A percentile compares a stretch with the other conserved stretches of the same genome.
Conservation (phyloP, 2,888 invertebrate species). For the Fragum whitleyi region DNA sequence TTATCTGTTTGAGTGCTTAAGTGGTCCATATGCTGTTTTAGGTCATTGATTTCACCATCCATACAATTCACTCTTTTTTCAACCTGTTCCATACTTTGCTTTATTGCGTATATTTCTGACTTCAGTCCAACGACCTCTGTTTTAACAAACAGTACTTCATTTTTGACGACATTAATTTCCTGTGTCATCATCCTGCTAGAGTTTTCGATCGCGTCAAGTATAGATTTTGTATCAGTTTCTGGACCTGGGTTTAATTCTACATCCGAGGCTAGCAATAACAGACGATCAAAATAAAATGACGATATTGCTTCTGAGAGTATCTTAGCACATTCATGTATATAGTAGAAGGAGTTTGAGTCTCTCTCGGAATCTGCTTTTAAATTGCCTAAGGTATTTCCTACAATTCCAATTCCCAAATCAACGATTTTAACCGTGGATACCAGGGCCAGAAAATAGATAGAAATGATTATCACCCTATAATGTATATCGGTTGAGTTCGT, state of each 20-base stretch:
- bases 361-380: too few species aligned
- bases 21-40: not conserved
- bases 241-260: not conserved
- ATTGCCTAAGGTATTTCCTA: too few species aligned
- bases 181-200: not conserved
- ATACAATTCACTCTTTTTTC: not conserved
- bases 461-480: too few species aligned
- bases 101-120: not conserved
- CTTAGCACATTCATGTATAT: too few species aligned
- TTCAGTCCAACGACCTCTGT: not conserved
- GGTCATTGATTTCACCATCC: not conserved
- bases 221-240: not conserved
- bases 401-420: too few species aligned
- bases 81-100: constrained; percentile 1
- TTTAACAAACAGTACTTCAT: constrained; percentile 3
- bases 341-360: too few species aligned
- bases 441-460: too few species aligned
- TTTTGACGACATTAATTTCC: constrained; percentile 1
- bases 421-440: too few species aligned
- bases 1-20: not conserved
- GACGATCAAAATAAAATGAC: not conserved
- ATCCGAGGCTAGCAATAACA: not conserved
- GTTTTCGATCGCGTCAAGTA: not conserved
- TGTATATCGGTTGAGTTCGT: too few species aligned
- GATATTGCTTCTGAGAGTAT: too few species aligned